Base-by-base conservation (phyloP, 2,113 vertebrate species). In the Pseudopipra pipra region DNA sequence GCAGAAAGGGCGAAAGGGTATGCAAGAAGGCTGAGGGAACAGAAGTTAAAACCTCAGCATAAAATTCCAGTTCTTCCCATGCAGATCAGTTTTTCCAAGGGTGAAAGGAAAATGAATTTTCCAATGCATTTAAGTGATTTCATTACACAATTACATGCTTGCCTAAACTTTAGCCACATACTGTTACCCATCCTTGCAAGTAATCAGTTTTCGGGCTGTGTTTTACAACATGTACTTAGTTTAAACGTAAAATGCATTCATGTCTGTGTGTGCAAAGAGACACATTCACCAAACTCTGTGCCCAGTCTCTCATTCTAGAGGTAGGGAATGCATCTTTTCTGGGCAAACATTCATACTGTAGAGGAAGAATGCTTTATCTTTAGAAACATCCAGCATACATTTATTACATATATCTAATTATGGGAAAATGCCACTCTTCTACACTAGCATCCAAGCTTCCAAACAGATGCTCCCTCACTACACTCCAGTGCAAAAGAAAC, bases 131-230 rank as follows among this genome's bases (percentile, higher is more conserved):
- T 94, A 96, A 96, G 95, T 97, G 77, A 95, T 97, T 95, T 96
- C 74, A 94, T 94, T 97, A 88, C 97, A 86, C 87, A 86, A 93
- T 96, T 96, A 94, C 15, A 3, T 94, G 89, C 90, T 96, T 96
- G 81, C 86, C 70, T 96, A 91, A 97, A 97, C 92, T 73, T 93
- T 73, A 79, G 89, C 58, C 74, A 85, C 83, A 94, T 89, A 91
- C 83, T 93, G 87, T 85, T 93, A 94, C 52, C 55, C 39, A 81
- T 71, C 79, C 52, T 94, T 93, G 61, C 68, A 94, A 90, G 71
- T 91, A 96, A 95, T 95, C 78, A 56, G 55, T 1, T 80, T 96
- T 94, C 74, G 59, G 31, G 83, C 30, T 44, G 18, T 74, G 72
- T 92, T 96, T 97, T 93, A 81, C 55, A 76, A 47, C 31, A 43